Evolutionary conservation across 2,113 vertebrate genomes (phyloP), one percentile per base, ranked within the genome.

Genomic region (Pogona vitticeps): DNA sequence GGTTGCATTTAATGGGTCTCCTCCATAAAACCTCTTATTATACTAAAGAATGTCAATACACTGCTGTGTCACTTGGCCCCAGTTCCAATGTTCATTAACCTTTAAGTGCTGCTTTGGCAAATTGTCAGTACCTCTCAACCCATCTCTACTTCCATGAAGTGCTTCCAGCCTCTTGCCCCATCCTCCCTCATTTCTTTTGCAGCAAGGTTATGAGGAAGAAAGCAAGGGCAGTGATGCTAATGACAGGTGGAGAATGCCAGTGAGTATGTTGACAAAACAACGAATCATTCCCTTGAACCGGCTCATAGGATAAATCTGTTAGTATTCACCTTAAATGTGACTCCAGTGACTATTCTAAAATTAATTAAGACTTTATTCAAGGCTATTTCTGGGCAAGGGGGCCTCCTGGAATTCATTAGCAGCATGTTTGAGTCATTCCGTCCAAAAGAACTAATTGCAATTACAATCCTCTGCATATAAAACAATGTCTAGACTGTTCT

Each of bases 401-500:
- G 46, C 68, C 46, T 86, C 78, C 58, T 81, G 78, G 38, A 80
- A 21, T 80, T 80, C 79, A 67, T 87, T 87, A 87, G 71, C 52
- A 68, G 26, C 71, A 75, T 63, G 58, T 80, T 82, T 40, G 31
- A 82, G 42, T 76, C 84, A 36, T 56, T 80, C 79, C 76, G n/a
- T 87, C 61, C 38, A 76, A 76, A 65, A 82, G 79, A 87, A 72
- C 81, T 82, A 87, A 82, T 82, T 76, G 71, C 46, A 76, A 82
- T 87, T 81, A 82, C 75, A n/a, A 76, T 76, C n/a, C 63, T 75
- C 71, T 67, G 56, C n/a, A 38, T 40, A 81, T 65, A 65, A 67
- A 33, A 63, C 28, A 76, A 38, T 7, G 23, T 67, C 71, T 76
- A 38, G 79, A 56, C 72, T 12, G 6, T 33, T 58, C 33, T 76